Evolutionary conservation across 2,113 vertebrate genomes (phyloP), one percentile per base, ranked within the genome.

Genomic region (Myotis lucifugus): DNA sequence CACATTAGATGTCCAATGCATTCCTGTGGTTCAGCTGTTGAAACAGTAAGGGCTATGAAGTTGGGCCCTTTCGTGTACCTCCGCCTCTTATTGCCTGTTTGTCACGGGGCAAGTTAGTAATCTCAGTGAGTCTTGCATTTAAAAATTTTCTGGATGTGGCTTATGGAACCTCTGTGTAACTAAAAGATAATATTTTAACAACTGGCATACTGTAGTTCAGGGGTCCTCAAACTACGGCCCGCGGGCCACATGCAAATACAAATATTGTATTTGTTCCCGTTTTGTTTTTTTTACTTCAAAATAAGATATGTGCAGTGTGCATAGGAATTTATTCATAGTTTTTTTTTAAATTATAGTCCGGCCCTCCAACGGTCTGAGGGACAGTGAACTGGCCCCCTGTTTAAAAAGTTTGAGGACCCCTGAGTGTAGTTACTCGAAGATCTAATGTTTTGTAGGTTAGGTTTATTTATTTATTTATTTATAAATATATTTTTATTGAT

Each of bases 91-190:
- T 88, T 86, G 67, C 46, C 87, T 73, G 5, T 73, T 48, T 86
- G 6, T 84, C 76, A 15, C 76, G 52, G 8, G 61, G 2, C 88
- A 81, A 23, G 17, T 73, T 92, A 69, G 18, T 67, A 59, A 82
- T 93, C 50, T 91, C 40, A 85, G 13, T 73, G 54, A 82, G 32
- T 81, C 40, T 79, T 54, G 46, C 32, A 48, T 69, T 89, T 91
- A 12, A 46, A 66, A 70, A 42, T 85, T 93, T 84, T 81, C 29
- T 70, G 32, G 8, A 8, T 69, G 70, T 76, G 73, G 10, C 48
- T 64, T 95, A 81, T 91, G 23, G 50, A 79, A 12, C 74, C 40
- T 93, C n/a, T 86, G 2, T 92, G 90, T 48, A 59, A 69, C 25
- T 72, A 70, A 50, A 83, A 85, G 64, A 69, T 27, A 76, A 59